A percentile compares a stretch with the other conserved stretches of the same genome.
These are phyloP conservation scores for Meloidogyne exigua DNA, from an alignment of 1,140 invertebrate species.

Conservation along the genomic window DNA sequence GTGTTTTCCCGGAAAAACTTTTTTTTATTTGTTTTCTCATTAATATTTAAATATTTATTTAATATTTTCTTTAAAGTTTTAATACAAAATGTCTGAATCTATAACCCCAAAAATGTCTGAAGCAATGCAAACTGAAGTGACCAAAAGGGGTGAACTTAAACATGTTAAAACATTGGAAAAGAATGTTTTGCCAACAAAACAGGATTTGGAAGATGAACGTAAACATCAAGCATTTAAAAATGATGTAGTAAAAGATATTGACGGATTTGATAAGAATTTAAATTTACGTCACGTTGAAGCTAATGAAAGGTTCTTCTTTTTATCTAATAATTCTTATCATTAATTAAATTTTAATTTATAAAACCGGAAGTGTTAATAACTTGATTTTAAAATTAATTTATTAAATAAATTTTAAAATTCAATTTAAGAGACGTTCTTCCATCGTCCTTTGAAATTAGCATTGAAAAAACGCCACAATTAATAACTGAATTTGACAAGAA, in stretches of 20 bases:
- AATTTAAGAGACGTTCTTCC: slow-evolving; percentile 29
- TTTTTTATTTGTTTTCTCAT: too few relatives aligned
- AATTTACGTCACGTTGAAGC: slow-evolving; percentile 35
- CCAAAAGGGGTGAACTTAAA: slow-evolving; percentile 23
- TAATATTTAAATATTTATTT: too few relatives aligned
- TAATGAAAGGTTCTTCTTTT: slow-evolving; percentile 15
- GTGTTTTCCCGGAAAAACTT: background rate
- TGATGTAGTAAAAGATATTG: slow-evolving; percentile 31
- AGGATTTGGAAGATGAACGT: slow-evolving; percentile 36
- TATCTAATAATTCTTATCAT: too few relatives aligned
- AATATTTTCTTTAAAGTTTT: too few relatives aligned
- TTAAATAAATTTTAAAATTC: background rate
- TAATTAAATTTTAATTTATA: too few relatives aligned
- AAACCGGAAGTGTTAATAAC: too few relatives aligned
- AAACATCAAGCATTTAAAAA: slow-evolving; percentile 34
- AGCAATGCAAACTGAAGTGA: slow-evolving; percentile 35
- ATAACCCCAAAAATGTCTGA: slow-evolving; percentile 33
- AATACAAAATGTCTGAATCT: slow-evolving; percentile 15
- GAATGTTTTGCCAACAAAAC: slow-evolving; percentile 40
- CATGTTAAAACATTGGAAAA: slow-evolving; percentile 39
- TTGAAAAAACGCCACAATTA: slow-evolving; percentile 38
- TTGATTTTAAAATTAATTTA: too few relatives aligned
- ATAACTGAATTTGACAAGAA: slow-evolving; percentile 38
- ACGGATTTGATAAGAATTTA: slow-evolving; percentile 25
- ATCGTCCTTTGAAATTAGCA: slow-evolving; percentile 30